Percentiles rank a stretch among this genome's conserved stretches.
Evolutionary conservation across 2,113 vertebrate species (phyloP).

Genomic region (Toxotes chatareus): DNA sequence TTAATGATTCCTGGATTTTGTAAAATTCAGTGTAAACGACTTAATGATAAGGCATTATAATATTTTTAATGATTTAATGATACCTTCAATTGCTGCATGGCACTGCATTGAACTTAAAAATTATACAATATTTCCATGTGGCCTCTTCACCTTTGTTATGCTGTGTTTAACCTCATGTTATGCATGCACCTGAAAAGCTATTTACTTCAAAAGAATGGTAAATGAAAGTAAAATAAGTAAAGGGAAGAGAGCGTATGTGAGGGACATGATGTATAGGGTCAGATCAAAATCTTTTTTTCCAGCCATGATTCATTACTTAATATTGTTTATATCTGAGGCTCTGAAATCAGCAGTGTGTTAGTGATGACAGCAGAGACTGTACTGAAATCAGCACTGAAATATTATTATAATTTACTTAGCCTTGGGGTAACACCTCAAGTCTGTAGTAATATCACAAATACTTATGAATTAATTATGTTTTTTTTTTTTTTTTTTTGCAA

Average conservation of each 20-base stretch:
- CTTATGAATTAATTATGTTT: not conserved
- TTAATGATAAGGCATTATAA: too few relatives aligned
- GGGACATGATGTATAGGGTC: conserved; percentile 12
- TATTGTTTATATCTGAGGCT: conserved; percentile 4
- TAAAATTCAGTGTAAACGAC: too few relatives aligned
- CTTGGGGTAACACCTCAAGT: not conserved
- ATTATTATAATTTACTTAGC: not conserved
- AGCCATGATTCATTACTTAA: not conserved
- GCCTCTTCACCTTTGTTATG: not conserved
- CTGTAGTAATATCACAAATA: not conserved
- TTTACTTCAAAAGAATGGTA: not conserved
- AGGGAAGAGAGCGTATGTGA: not conserved
- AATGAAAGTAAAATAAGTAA: not conserved
- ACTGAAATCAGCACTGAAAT: not conserved
- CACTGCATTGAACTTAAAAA: too few relatives aligned
- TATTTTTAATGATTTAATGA: too few relatives aligned
- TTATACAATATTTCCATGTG: not conserved
- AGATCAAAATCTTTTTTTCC: conserved; percentile 18
- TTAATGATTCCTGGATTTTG: not conserved
- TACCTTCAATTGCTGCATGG: not conserved
- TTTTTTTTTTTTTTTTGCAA: not conserved
- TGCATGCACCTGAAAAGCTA: not conserved
- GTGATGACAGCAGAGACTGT: not conserved
- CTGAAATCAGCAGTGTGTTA: not conserved
- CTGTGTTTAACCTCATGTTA: not conserved